Evolutionary conservation across 2,113 vertebrate species (phyloP), one percentile per base, ranked within the genome.

Genomic region (Bufo bufo): DNA sequence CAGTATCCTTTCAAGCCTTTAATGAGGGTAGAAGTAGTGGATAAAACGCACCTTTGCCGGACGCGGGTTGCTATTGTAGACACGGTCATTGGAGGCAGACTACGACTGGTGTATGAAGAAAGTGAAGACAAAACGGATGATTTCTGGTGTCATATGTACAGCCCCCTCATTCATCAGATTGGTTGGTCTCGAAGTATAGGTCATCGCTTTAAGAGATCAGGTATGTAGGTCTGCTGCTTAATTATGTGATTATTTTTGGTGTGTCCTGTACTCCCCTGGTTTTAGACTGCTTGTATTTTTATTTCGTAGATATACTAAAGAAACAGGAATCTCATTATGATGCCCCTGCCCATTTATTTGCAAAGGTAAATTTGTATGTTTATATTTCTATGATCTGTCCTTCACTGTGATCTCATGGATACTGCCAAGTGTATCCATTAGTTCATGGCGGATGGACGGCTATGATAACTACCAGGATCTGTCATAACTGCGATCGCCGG

Each of bases 71-170:
- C 98, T 0, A 93, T 99, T 89, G 97, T 99, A 84, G 97, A 99
- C 75, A 97, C 96, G 56, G 96, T 99, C 52, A 97, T 98, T 4
- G 98, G 98, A 77, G 98, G 98, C 43, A 95, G 98, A 82, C 91
- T 99, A 90, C 91, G 97, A 65, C 89, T 99, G 87, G 97, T 99
- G 14, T 99, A 99, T 17, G 98, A 99, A 88, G 98, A 99, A 91
- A 98, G 97, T 4, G 96, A 98, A 90, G 98, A 99, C 71, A 96
- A 97, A 84, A 96, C 94, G 0, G 98, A 99, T 72, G 98, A 99
- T 93, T 99, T 99, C 94, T 99, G 98, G 98, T 99, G 98, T 94
- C 98, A 99, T 91, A 99, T 99, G 98, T 97, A 95, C 92, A 99
- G 98, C 89, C 98, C 98, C 0, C 96, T 99, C 88, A 99, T 99